Base-by-base conservation (phyloP, 2,888 invertebrate species). In the Amphipyra berbera region DNA sequence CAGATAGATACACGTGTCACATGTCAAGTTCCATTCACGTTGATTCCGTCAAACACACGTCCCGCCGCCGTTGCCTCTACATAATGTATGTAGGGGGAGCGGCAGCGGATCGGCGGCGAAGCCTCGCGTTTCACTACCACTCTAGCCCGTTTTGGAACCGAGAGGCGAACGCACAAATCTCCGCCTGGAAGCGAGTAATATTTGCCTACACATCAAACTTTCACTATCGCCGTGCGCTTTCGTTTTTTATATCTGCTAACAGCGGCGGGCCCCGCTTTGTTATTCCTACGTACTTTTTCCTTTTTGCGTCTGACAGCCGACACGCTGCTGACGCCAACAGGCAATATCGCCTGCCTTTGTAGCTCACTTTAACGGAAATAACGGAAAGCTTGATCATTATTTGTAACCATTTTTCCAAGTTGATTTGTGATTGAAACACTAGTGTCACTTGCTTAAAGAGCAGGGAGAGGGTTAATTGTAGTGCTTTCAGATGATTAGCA, bases 151-250 rank as follows among this genome's bases (percentile, higher is more conserved):
- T 91, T 90, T 78, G 88, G 85, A 89, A 87, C 83, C 80, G 90
- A 87, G 90, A 87, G 80, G 82, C 82, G 82, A 88, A 91, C 91
- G 92, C 92, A 92, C 93, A 93, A 94, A 94, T 93, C 94, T 93
- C 92, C 86, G 90, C 88, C 87, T 91, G 88, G 86, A 87, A 91
- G 85, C 92, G 90, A 87, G 91, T 88, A 90, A 93, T 94, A 94
- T 94, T 94, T 94, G 93, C 94, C 92, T 93, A 94, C 94, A 95
- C 94, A 94, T 94, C 93, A 94, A 95, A 95, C 94, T 95, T 94
- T 95, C 94, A 95, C 94, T 94, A 93, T 93, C 94, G 85, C 79
- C 73, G 88, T 88, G 80, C 90, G 91, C 94, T 95, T 94, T 94
- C 94, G 92, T 94, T 95, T 95, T 30, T 94, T 94, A 91, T 91